These are phyloP conservation scores for Pectinophora gossypiella DNA, from an alignment of 1,140 invertebrate species.

Conservation along the genomic window DNA sequence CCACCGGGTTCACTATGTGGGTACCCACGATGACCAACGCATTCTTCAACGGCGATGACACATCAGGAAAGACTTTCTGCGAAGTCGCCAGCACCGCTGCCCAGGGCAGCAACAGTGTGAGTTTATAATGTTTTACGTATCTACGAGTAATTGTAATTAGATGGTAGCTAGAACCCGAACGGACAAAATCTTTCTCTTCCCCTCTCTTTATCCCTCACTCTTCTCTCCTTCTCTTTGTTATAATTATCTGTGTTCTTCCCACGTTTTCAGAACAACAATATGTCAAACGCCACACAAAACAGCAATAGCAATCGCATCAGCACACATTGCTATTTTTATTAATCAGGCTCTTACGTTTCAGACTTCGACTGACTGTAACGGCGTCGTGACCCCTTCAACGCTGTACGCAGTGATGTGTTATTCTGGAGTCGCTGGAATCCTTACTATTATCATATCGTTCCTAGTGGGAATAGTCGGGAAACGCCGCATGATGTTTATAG, in stretches of 20 bases:
- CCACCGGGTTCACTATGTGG: constrained; percentile 55
- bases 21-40: constrained; percentile 52
- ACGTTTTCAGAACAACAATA: too few relatives aligned
- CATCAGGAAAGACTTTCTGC: constrained; percentile 38
- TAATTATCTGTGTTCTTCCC: too few relatives aligned
- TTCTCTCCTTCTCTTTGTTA: too few relatives aligned
- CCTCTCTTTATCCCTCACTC: too few relatives aligned
- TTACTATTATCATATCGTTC: constrained; percentile 44
- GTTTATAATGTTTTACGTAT: not conserved
- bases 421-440: constrained; percentile 30
- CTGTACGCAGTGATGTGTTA: constrained; percentile 49
- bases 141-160: too few relatives aligned
- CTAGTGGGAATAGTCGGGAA: constrained; percentile 34
- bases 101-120: constrained; percentile 12
- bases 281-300: too few relatives aligned
- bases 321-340: too few relatives aligned
- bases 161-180: too few relatives aligned
- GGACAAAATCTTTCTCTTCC: too few relatives aligned
- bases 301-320: too few relatives aligned
- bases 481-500: constrained; percentile 19
- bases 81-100: constrained; percentile 40
- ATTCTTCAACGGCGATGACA: constrained; percentile 38
- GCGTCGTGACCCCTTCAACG: constrained; percentile 32
- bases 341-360: too few relatives aligned
- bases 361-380: constrained; percentile 30